phyloP scores from a whole-genome alignment of 2,888 invertebrate species.

The Drosophila trichaetosa region DNA sequence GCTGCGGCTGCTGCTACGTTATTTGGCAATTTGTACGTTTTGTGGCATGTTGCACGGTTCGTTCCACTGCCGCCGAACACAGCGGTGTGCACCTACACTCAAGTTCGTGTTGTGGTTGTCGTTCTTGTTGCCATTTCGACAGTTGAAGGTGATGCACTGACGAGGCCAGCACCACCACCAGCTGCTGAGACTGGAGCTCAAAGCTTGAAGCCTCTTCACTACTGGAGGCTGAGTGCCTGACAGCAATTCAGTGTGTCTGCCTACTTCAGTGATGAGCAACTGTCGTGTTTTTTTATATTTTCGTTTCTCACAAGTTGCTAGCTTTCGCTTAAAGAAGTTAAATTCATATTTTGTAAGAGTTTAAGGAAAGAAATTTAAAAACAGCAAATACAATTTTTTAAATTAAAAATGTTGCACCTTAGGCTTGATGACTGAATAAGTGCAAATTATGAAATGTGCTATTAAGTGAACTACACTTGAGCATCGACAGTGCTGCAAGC shows the following conservation, averaged over 20 bases:
- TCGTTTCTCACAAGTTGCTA: constrained; percentile 2
- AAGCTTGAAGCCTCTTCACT: constrained; percentile 1
- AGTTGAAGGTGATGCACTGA: constrained; percentile 63
- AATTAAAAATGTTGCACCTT: not conserved
- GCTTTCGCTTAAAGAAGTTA: not conserved
- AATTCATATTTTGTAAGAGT: not conserved
- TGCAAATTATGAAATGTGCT: not conserved
- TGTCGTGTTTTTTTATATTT: not conserved
- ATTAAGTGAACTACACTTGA: not conserved
- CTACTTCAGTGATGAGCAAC: constrained; percentile 13
- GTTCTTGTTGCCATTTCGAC: constrained; percentile 39
- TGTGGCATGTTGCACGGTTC: constrained; percentile 52
- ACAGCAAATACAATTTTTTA: not conserved
- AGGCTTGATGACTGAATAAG: not conserved
- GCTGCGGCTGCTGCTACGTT: constrained; percentile 26
- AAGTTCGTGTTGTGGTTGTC: constrained; percentile 38
- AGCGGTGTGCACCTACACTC: constrained; percentile 54
- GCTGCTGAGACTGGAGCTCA: constrained; percentile 15
- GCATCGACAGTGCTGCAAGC: not conserved
- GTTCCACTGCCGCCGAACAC: constrained; percentile 25
- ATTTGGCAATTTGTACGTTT: constrained; percentile 58
- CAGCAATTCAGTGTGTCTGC: constrained; percentile 9
- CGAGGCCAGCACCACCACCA: constrained; percentile 42
- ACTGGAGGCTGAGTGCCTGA: constrained; percentile 20
- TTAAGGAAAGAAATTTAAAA: not conserved